Evolutionary conservation across 2,113 vertebrate genomes (phyloP).

Genomic region (Dipodomys stephensi): DNA sequence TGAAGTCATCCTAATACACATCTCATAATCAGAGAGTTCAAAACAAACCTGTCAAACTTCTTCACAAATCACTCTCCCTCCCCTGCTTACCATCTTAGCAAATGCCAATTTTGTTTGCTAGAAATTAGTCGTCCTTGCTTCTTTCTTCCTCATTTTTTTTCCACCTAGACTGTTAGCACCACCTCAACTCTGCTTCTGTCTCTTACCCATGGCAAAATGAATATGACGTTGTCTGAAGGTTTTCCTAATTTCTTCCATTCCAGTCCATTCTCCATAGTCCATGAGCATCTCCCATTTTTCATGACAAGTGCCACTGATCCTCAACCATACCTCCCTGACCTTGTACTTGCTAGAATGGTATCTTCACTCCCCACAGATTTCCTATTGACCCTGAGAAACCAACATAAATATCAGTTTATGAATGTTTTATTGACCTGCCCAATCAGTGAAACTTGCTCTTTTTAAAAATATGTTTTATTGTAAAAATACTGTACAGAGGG

Average conservation of each 20-base stretch:
- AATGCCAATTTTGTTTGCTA: not conserved
- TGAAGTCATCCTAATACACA: not conserved
- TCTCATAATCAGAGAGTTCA: not conserved
- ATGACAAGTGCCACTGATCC: fast-evolving
- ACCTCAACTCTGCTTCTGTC: not conserved
- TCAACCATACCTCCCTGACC: not conserved
- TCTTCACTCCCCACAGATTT: not conserved
- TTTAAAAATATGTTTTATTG: too few species aligned
- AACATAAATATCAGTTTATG: not conserved
- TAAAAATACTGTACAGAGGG: too few species aligned
- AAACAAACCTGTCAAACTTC: not conserved
- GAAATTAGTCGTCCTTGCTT: not conserved
- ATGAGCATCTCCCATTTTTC: not conserved
- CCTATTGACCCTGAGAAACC: not conserved
- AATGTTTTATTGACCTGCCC: not conserved
- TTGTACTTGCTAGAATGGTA: not conserved
- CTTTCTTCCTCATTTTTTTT: not conserved
- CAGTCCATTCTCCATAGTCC: not conserved
- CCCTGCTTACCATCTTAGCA: not conserved
- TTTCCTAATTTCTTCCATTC: not conserved
- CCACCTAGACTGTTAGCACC: not conserved
- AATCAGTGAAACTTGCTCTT: not conserved
- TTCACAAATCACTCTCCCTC: not conserved
- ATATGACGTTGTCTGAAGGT: not conserved
- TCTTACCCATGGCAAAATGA: not conserved